Conservation (phyloP, 2,113 vertebrate genomes). For the Coryphaenoides rupestris region DNA sequence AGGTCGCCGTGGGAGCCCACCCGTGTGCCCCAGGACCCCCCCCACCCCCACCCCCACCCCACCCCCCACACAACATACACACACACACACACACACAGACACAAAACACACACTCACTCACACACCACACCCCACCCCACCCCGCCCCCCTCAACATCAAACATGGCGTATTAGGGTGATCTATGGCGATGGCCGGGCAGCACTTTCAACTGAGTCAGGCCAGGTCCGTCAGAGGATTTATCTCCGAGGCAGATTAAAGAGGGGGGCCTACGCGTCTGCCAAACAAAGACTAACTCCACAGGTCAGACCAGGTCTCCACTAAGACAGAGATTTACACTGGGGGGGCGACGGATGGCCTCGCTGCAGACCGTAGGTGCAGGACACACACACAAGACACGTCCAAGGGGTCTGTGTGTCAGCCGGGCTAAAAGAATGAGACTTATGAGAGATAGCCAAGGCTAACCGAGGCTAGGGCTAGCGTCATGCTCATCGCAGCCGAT, state of each 20-base stretch:
- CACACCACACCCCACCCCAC: background rate
- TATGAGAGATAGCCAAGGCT: too few species aligned
- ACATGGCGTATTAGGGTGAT: constrained; percentile 69
- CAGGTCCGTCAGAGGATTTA: constrained; percentile 75
- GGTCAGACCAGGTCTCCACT: constrained; percentile 60
- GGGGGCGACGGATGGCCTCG: constrained; percentile 23
- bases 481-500: too few species aligned
- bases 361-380: constrained; percentile 15
- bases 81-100: too few species aligned
- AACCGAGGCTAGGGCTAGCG: too few species aligned
- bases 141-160: constrained; percentile 58
- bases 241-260: constrained; percentile 77
- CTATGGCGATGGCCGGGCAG: constrained; percentile 64
- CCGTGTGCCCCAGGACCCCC: constrained; percentile 43
- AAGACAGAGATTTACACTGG: constrained; percentile 56
- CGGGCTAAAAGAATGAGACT: too few species aligned
- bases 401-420: too few species aligned
- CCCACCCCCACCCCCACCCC: constrained; percentile 6
- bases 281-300: constrained; percentile 68
- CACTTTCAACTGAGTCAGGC: constrained; percentile 70
- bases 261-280: constrained; percentile 66
- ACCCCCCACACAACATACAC: too few species aligned
- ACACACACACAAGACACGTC: constrained; percentile 29
- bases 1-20: constrained; percentile 54
- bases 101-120: background rate